Conservation (phyloP, 30 jellyfish, hydroid and myxozoan genomes). For the Hydractinia echinata region DNA sequence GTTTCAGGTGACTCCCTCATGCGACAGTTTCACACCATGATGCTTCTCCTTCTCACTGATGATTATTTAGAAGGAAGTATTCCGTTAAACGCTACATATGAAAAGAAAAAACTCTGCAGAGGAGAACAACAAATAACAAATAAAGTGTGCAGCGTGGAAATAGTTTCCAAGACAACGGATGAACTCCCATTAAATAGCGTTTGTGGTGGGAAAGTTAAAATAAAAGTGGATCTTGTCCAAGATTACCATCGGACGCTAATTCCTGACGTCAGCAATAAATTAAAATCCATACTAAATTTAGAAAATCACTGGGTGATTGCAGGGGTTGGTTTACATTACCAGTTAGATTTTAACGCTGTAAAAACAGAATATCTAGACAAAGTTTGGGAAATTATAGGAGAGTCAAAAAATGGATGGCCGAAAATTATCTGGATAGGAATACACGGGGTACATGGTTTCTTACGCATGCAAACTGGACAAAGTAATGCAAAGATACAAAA, state of each 20-base stretch:
- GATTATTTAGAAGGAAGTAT: conserved; percentile 54
- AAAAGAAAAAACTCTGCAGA: conserved; percentile 45
- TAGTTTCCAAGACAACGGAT: conserved; percentile 47
- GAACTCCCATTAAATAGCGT: conserved; percentile 32
- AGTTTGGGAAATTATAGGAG: conserved; percentile 34
- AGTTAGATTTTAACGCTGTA: conserved; percentile 36
- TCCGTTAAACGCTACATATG: conserved; percentile 40
- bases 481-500: conserved; percentile 40
- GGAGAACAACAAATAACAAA: conserved; percentile 65
- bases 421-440: conserved; percentile 67
- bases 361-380: conserved; percentile 27
- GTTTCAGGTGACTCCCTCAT: conserved; percentile 80
- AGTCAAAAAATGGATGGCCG: conserved; percentile 79
- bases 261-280: conserved; percentile 35
- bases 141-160: conserved; percentile 71
- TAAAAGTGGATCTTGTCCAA: conserved; percentile 41
- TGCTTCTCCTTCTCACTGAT: conserved; percentile 52
- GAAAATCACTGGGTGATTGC: conserved; percentile 52
- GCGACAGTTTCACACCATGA: conserved; percentile 60
- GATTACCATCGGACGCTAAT: conserved; percentile 47
- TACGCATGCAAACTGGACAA: conserved; percentile 63
- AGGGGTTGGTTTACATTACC: conserved; percentile 91
- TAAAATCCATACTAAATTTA: conserved; percentile 33
- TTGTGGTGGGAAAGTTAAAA: conserved; percentile 44
- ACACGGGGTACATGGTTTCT: conserved; percentile 73